Evolutionary conservation across 1,140 invertebrate genomes (phyloP), one percentile per base, ranked within the genome.

Genomic region (Conus ventricosus): DNA sequence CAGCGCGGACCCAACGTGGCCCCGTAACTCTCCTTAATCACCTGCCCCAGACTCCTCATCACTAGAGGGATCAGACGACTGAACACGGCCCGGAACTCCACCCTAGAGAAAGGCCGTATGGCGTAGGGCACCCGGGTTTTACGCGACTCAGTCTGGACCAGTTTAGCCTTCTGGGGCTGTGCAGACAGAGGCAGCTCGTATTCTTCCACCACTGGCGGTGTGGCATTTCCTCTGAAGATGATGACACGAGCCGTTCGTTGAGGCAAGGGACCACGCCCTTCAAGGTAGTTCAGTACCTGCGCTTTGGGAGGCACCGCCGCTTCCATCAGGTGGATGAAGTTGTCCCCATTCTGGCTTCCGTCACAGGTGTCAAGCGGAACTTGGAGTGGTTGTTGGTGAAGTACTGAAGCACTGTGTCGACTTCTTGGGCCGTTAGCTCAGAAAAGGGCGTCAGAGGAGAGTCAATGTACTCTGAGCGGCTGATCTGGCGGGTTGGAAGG

Each of bases 11-110:
- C 89, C 10, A 92, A 86, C 5, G 90, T 88, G 0, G 93, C 93
- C 27, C 91, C 91, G 85, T 94, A 94, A 81, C 93, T 94, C 81
- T 94, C 94, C 20, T 88, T 76, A n/a, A 94, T 27, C 8, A 94
- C 84, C 60, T 89, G 84, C 0, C 89, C 91, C 13, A 92, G 91
- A 23, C 89, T 83, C 25, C 75, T 88, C 10, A 88, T 88, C 0
- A 94, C 84, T n/a, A 87, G 51, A 57, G 88, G 89, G 25, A 93
- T 84, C 6, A 94, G 86, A 53, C 88, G 55, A 39, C 88, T 89
- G 63, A 92, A 92, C 27, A 93, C 91, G 15, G 90, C 89, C 60
- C 90, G 91, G 75, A 93, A 93, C 88, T 94, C 94, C 51, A 90
- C 91, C 23, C 86, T 90, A 63, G 92, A 93, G 83, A 92, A 93